Base-by-base conservation (phyloP, 2,888 invertebrate species). In the Acrobasis consociella region DNA sequence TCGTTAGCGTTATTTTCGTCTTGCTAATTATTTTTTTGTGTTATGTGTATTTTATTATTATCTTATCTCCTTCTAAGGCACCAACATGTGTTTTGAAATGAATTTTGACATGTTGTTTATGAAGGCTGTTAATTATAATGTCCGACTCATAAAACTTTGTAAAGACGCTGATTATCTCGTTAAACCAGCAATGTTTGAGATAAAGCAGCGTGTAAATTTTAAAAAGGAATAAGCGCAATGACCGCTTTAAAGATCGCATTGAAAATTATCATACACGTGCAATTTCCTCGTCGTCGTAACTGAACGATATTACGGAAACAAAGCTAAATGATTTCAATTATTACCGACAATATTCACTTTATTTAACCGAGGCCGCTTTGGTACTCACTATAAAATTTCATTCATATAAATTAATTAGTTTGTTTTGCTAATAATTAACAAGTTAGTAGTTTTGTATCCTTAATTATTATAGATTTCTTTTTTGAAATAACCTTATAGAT, bases 141-240 rank as follows among this genome's bases (percentile, higher is more conserved):
- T 22, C 56, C n/a, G 42, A 5, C 9, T 63, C 60, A 60, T 65
- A 53, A 63, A 61, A 67, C 62, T 65, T 69, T 66, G 64, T 71
- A 69, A 72, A 66, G 71, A 66, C 62, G 64, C 64, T 70, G 67
- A 68, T 64, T 68, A 62, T 64, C 62, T 58, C 53, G 65, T 52
- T 61, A 60, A 64, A 58, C 66, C 69, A 71, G 71, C 71, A 71
- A 69, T 74, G 73, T 68, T 60, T 22, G 64, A 73, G 71, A 72
- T 76, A 74, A 72, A 76, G 67, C 64, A 59, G 64, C 69, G 67
- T 69, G 74, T 76, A 72, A 80, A 78, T 78, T 77, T 72, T 69
- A 76, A 71, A 70, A 65, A 72, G 71, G 70, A 72, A 78, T 69
- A 73, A 75, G 69, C 74, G 73, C 78, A 83, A 83, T 81, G 80